Percentiles rank a stretch among this genome's conserved stretches.
These are phyloP conservation scores for Hypotaenidia philippensis DNA, from an alignment of 2,797 vertebrate genomes.

Conservation along the genomic window DNA sequence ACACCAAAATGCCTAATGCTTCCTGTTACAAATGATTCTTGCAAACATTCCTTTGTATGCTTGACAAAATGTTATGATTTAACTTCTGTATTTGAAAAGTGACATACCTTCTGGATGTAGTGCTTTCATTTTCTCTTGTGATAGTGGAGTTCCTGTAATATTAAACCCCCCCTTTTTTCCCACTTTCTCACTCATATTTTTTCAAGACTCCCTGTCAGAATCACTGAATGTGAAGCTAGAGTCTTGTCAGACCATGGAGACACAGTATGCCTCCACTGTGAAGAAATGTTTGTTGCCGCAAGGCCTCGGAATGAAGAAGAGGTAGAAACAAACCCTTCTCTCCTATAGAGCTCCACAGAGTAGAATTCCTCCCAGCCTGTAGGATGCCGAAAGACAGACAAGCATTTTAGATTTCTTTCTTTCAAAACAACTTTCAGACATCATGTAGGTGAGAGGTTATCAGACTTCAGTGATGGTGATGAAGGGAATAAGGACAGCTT, in stretches of 20 bases:
- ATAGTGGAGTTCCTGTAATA: not conserved
- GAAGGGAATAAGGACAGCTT: not conserved
- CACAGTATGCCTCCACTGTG: fast-evolving
- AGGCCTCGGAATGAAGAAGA: not conserved
- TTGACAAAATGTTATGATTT: not conserved
- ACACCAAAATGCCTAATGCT: not conserved
- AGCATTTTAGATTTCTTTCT: not conserved
- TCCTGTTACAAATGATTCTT: not conserved
- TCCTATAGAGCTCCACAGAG: not conserved
- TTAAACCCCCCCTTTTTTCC: not conserved
- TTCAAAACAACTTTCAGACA: not conserved
- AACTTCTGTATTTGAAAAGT: not conserved
- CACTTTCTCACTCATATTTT: not conserved
- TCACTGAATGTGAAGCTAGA: not conserved
- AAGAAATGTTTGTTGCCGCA: not conserved
- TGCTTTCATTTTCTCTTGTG: not conserved
- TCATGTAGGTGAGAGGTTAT: not conserved
- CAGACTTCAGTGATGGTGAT: not conserved
- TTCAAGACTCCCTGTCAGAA: not conserved
- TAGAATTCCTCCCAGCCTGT: not conserved
- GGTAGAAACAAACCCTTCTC: not conserved
- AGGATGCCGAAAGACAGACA: not conserved
- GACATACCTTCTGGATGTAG: not conserved
- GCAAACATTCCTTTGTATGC: not conserved
- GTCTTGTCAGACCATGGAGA: not conserved